Evolutionary conservation across 23 tunicate species (phyloP), one percentile per base, ranked within the genome.

Genomic region (Corella eumyota): DNA sequence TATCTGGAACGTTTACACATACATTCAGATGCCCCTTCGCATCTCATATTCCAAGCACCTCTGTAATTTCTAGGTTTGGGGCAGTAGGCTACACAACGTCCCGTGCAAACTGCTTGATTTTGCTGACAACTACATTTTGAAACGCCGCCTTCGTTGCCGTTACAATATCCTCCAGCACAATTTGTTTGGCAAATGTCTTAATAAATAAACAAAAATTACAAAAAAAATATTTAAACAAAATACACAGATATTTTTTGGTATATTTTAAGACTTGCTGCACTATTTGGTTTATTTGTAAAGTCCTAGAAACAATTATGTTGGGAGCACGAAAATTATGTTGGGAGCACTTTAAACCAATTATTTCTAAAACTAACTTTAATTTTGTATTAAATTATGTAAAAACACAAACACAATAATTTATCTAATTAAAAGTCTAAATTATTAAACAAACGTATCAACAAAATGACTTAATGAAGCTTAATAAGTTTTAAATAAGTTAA

Each of bases 51-150:
- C 57, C 57, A 51, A 5, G 5, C 20, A 25, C 57, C 57, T 6
- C 6, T 27, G 23, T 51, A 27, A 25, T 25, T n/a, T 51, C 6
- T 27, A 51, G 57, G 57, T 51, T 51, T 51, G 23, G 57, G 57
- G 57, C 57, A 51, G 23, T 51, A 51, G 6, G 23, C 57, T 5
- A 51, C 57, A 19, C 57, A 51, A 51, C 23, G 15, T 27, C 57
- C 57, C 5, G 57, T 51, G 23, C 57, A 51, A 19, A 27, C 57
- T 27, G 23, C 23, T 7, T 27, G 57, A 9, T 27, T 11, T 6
- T 6, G 6, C 48, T 40, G 48, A 51, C 57, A 51, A 11, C 6
- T 5, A 19, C 57, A 51, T 7, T 25, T 51, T 6, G 57, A 51
- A 5, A 27, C 20, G 22, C 20, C 6, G 5, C 57, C 57, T 6